Evolutionary conservation across 2,888 invertebrate genomes (phyloP), one percentile per base, ranked within the genome.

Genomic region (Tiphia femorata): DNA sequence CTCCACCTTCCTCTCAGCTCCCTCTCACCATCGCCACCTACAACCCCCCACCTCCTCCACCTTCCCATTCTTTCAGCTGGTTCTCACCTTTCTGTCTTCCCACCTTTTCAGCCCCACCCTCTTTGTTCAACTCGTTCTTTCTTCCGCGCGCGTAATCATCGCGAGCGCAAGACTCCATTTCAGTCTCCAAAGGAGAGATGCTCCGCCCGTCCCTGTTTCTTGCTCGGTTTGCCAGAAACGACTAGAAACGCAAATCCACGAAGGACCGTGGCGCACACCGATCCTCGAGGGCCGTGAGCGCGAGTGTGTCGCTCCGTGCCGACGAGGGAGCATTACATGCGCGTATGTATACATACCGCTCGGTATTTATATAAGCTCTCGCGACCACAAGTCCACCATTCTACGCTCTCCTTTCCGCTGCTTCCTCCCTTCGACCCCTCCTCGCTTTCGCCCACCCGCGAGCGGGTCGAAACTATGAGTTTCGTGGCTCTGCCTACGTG

Each of bases 131-230:
- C 59, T 62, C 53, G 64, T 66, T 72, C 65, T 72, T 71, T 67
- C 62, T 64, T 64, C 63, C 70, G 61, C 70, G 67, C 67, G 62
- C 73, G 69, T 77, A 78, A 78, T 76, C 74, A 76, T 72, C 67
- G 64, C 68, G 67, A 69, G 66, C 72, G 70, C 73, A 66, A 75
- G 75, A 71, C 71, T 76, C 72, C 73, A 77, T 77, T 75, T 75
- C 71, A 62, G 49, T 62, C 56, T 52, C 56, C 50, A 59, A 63
- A 66, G 61, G 42, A 67, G 52, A 55, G 49, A 7, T 10, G 40
- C 35, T 17, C 7, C 6, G 21, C 35, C 16, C 25, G 49, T 58
- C 49, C 60, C 57, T 58, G 67, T 75, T 75, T 73, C 67, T 73
- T 61, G 74, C 76, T 70, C 70, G 70, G 70, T 76, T 73, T 69